Evolutionary conservation across 2,113 vertebrate genomes (phyloP).

Genomic region (Sylvilagus bachmani): DNA sequence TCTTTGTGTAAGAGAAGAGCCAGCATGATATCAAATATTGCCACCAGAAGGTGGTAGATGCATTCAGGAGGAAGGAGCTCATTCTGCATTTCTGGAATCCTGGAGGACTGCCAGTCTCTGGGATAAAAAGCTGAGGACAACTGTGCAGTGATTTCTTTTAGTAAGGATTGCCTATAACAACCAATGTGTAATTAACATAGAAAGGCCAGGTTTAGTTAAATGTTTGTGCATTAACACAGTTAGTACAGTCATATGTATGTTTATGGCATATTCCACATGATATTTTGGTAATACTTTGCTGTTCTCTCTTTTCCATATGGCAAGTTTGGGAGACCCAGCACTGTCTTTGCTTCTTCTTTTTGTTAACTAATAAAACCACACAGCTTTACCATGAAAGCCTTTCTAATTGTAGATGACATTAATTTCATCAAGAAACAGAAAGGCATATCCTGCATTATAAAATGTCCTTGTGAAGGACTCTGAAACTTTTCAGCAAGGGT

Average conservation of each 20-base stretch:
- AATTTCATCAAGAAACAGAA: background rate
- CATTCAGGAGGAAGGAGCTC: background rate
- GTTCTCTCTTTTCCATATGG: background rate
- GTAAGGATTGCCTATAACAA: background rate
- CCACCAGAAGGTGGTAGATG: background rate
- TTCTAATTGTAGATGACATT: background rate
- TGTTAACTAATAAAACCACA: background rate
- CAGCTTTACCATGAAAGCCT: background rate
- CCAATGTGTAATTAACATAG: background rate
- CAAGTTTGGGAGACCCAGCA: background rate
- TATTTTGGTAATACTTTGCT: background rate
- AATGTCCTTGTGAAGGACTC: background rate
- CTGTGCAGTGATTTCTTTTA: background rate
- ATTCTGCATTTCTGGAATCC: background rate
- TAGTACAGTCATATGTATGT: background rate
- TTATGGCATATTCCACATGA: rapidly evolving
- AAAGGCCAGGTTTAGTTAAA: background rate
- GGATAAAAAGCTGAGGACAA: background rate
- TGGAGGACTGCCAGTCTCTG: background rate
- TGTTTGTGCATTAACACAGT: background rate
- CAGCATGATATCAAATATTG: background rate
- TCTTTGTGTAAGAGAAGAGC: background rate
- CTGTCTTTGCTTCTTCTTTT: too few relatives aligned
- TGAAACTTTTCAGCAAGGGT: background rate
- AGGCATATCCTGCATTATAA: background rate